Evolutionary conservation across 2,113 vertebrate species (phyloP), one percentile per base, ranked within the genome.

Genomic region (Tringa solitaria): DNA sequence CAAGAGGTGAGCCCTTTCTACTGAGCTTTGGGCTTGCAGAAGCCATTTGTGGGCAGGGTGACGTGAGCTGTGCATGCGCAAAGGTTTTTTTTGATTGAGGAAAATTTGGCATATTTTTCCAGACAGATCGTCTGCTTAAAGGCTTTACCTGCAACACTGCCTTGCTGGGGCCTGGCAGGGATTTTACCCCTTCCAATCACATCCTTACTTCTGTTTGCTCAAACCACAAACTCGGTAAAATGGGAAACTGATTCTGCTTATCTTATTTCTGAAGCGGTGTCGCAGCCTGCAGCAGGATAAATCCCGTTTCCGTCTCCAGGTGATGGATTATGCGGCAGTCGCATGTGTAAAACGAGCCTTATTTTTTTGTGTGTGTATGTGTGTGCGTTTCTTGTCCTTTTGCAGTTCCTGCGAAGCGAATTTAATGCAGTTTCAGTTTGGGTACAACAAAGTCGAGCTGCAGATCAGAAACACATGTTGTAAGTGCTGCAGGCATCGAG

Each of bases 381-480:
- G 65, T 32, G 90, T 2, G 30, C 1, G 2, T 75, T 87, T 50
- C 70, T 80, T 27, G 32, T 94, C 95, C 96, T 87, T 97, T 95
- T 96, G 79, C 97, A 98, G 97, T 97, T 95, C 96, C 67, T 9
- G 35, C 28, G 5, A 45, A 79, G 87, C 1, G 9, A 85, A 90
- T 48, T 92, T 35, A 91, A n/a, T 81, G 97, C 97, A 96, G 95
- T 97, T 97, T 93, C 95, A 72, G 87, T 98, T 97, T 98, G 98
- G 95, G 90, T 35, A 97, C 97, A 97, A 96, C 96, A 98, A 97
- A 97, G 98, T 95, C 28, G 94, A 96, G 67, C 97, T 97, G 97
- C 98, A 98, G 98, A 98, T 98, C 98, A 98, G 98, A 98, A 98
- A 96, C 98, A 98, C 97, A 96, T 98, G 98, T 98, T 96, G 93